Conservation (phyloP, 2,113 vertebrate species). For the Dryoscopus gambensis region DNA sequence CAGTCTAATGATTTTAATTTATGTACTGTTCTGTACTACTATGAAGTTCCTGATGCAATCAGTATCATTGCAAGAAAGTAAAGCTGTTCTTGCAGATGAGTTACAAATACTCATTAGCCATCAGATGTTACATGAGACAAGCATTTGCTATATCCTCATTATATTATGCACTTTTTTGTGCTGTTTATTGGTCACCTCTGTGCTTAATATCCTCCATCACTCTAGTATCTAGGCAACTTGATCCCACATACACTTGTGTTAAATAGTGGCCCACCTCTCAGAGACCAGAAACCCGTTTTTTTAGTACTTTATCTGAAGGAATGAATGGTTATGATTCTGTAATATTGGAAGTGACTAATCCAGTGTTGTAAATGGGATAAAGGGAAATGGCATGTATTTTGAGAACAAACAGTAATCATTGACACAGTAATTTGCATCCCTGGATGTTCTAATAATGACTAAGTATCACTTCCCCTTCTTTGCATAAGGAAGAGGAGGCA, state of each 20-base stretch:
- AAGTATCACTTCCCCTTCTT: slow-evolving; percentile 60
- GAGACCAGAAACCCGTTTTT: not conserved
- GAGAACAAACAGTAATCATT: slow-evolving; percentile 68
- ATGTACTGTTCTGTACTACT: slow-evolving; percentile 44
- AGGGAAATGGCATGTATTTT: slow-evolving; percentile 58
- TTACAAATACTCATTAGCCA: slow-evolving; percentile 48
- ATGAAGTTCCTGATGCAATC: slow-evolving; percentile 53
- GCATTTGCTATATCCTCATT: not conserved
- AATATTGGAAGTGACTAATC: slow-evolving; percentile 64
- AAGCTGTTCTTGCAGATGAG: slow-evolving; percentile 43
- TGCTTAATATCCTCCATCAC: not conserved
- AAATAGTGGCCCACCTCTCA: not conserved
- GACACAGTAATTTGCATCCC: slow-evolving; percentile 61
- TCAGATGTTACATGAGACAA: slow-evolving; percentile 32
- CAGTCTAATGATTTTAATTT: slow-evolving; percentile 55
- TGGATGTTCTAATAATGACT: slow-evolving; percentile 65
- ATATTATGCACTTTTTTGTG: not conserved
- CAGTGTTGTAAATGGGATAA: slow-evolving; percentile 49
- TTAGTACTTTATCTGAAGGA: slow-evolving; percentile 1
- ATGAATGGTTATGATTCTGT: slow-evolving; percentile 55
- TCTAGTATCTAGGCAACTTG: not conserved
- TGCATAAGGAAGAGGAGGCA: slow-evolving; percentile 50
- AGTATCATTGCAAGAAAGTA: slow-evolving; percentile 47
- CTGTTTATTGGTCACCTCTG: slow-evolving; percentile 4
- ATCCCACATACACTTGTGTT: not conserved